Conservation (phyloP, 2,113 vertebrate genomes). For the Salvator merianae region DNA sequence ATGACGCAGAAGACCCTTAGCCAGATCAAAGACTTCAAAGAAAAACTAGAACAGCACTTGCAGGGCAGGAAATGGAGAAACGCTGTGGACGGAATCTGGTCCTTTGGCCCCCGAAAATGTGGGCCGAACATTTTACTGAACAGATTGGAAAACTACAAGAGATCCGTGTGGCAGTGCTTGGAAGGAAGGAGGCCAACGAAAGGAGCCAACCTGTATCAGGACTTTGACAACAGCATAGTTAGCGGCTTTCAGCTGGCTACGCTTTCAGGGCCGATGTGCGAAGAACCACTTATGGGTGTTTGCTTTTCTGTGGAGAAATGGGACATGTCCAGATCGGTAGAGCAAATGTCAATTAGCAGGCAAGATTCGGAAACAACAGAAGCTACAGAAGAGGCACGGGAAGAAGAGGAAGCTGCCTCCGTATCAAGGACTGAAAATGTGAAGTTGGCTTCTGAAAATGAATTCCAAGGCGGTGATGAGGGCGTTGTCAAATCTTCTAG, state of each 20-base stretch:
- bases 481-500: not conserved
- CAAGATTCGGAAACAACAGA: slow-evolving; percentile 53
- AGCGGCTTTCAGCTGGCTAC: slow-evolving; percentile 95
- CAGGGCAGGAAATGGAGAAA: slow-evolving; percentile 91
- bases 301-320: slow-evolving; percentile 91
- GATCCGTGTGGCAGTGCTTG: slow-evolving; percentile 88
- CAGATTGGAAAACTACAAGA: slow-evolving; percentile 79
- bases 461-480: not conserved
- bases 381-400: not conserved
- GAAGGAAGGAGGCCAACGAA: slow-evolving; percentile 19
- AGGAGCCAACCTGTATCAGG: slow-evolving; percentile 71
- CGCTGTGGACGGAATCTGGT: slow-evolving; percentile 88
- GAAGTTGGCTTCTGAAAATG: not conserved
- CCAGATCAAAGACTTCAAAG: slow-evolving; percentile 82
- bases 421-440: not conserved
- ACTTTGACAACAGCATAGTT: slow-evolving; percentile 90
- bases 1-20: slow-evolving; percentile 79
- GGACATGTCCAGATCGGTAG: slow-evolving; percentile 77
- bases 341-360: slow-evolving; percentile 28
- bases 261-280: slow-evolving; percentile 93
- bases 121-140: slow-evolving; percentile 94
- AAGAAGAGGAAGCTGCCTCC: not conserved
- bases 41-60: slow-evolving; percentile 81
- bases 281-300: slow-evolving; percentile 97
- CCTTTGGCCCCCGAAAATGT: slow-evolving; percentile 93